Evolutionary conservation across 2,888 invertebrate genomes (phyloP), one percentile per base, ranked within the genome.

Genomic region (Lasioglossum figueresi): DNA sequence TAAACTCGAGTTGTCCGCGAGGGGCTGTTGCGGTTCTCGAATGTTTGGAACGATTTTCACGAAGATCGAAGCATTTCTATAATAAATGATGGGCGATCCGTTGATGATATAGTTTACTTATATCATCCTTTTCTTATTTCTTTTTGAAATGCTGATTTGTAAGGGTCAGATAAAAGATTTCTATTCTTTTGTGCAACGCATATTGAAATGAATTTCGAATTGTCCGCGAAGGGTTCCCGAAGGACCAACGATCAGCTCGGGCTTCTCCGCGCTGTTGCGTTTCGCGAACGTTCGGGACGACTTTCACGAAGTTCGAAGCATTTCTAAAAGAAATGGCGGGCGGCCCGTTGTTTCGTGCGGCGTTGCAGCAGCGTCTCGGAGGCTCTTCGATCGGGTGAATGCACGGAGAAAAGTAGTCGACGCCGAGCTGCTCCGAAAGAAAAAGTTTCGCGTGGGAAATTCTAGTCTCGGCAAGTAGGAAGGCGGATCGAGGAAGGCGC

Each of bases 371-470:
- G 12, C 70, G 70, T 70, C n/a, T 70, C 14, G n/a, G 40, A n/a
- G 40, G 37, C 40, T 27, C 71, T 27, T 71, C 82, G 80, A 56
- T 72, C 40, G 40, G 77, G 83, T 80, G 84, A 89, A 86, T 37
- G 80, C 59, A 45, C 79, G 81, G 56, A 82, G 66, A 85, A 81
- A 88, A 80, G 74, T 78, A 63, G 37, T 75, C 79, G 83, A 71
- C 40, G 76, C 80, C 70, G 70, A 43, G 82, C 71, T 70, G 72
- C 59, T 34, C n/a, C 76, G 73, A 59, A 68, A 79, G 85, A 83
- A 88, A 85, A 89, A 85, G 83, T 84, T 83, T 84, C 72, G 80
- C 84, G 84, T 85, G 88, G 84, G 84, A 88, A 87, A 83, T 82
- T 71, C 66, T 68, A 31, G 59, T 34, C 63, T 34, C 63, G 19